These are phyloP conservation scores for Nesogale talazaci DNA, from an alignment of 2,113 vertebrate species.

Conservation along the genomic window DNA sequence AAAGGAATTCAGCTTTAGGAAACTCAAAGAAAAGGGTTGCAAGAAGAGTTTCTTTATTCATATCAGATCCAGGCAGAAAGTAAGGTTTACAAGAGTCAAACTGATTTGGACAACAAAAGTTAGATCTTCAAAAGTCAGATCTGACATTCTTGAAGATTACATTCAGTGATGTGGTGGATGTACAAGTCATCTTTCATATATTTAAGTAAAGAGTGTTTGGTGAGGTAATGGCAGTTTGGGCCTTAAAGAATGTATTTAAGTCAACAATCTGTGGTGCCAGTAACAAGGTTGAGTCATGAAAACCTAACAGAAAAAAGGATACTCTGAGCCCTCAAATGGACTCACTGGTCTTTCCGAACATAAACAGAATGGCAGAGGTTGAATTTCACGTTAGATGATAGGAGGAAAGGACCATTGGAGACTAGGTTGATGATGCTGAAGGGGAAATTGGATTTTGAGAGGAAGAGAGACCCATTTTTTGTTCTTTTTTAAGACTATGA, in stretches of 20 bases:
- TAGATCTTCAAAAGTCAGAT: not conserved
- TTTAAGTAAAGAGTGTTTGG: not conserved
- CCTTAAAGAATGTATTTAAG: not conserved
- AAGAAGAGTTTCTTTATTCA: not conserved
- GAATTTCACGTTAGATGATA: not conserved
- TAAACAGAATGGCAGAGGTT: rapidly evolving
- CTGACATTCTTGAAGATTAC: not conserved
- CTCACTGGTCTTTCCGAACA: not conserved
- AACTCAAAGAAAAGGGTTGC: not conserved
- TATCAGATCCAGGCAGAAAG: too few relatives aligned
- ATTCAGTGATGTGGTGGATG: rapidly evolving
- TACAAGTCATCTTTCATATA: not conserved
- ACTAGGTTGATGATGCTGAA: not conserved
- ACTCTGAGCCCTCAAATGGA: not conserved
- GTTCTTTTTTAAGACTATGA: not conserved
- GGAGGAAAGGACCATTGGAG: not conserved
- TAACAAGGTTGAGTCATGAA: not conserved
- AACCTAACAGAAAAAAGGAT: not conserved
- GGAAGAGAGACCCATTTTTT: not conserved
- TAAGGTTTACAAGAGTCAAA: not conserved
- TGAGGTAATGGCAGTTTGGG: not conserved
- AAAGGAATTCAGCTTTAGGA: too few relatives aligned
- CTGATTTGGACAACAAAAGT: not conserved
- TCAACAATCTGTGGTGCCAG: not conserved
- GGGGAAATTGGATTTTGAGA: not conserved